These are phyloP conservation scores for Syngnathus floridae DNA, from an alignment of 2,113 vertebrate genomes.

Conservation along the genomic window DNA sequence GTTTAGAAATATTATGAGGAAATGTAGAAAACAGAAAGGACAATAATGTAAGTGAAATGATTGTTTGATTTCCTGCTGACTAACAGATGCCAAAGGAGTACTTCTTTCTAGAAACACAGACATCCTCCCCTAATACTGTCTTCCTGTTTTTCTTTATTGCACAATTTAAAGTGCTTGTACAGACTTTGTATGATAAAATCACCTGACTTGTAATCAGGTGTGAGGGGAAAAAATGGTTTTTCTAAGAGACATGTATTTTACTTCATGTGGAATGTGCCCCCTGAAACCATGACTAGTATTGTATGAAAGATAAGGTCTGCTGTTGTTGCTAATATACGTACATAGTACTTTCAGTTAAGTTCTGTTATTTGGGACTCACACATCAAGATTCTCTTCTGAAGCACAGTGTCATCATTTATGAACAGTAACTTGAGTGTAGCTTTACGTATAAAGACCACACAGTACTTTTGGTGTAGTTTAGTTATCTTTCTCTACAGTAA, in stretches of 20 bases:
- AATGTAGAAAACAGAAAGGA: constrained; percentile 11
- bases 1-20: constrained; percentile 2
- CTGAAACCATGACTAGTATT: constrained; percentile 6
- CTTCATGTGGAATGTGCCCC: constrained; percentile 31
- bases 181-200: constrained; percentile 42
- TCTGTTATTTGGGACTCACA: neutral
- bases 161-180: constrained; percentile 41
- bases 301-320: constrained; percentile 4
- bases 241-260: constrained; percentile 16
- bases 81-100: constrained; percentile 14
- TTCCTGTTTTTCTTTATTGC: constrained; percentile 19
- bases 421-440: neutral
- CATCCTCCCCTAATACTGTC: neutral
- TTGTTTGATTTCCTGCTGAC: constrained; percentile 20
- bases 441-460: neutral
- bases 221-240: constrained; percentile 14
- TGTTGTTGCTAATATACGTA: neutral
- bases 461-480: neutral
- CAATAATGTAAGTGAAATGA: constrained; percentile 24
- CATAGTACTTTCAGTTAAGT: neutral
- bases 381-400: neutral
- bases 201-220: constrained; percentile 16
- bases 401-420: neutral
- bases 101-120: constrained; percentile 17
- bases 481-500: neutral